These are phyloP conservation scores for Phyllopteryx taeniolatus DNA, from an alignment of 2,113 vertebrate species.

Conservation along the genomic window DNA sequence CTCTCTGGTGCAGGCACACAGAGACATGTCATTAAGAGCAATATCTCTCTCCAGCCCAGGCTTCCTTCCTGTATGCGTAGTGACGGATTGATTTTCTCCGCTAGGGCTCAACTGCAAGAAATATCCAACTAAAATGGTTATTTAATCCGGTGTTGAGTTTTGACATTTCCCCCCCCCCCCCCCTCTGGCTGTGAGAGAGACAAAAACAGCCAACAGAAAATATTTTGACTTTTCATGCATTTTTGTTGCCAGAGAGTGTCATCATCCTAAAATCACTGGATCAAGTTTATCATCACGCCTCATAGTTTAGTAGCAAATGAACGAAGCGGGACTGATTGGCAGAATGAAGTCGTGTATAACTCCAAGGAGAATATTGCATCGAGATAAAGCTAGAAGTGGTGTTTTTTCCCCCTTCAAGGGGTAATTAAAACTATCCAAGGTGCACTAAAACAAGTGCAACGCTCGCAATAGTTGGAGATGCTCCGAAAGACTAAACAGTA, in stretches of 20 bases:
- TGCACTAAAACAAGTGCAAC: background rate
- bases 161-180: background rate
- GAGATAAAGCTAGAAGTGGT: constrained; percentile 10
- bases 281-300: constrained; percentile 16
- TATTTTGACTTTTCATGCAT: constrained; percentile 35
- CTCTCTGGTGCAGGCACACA: constrained; percentile 67
- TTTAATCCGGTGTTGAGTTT: constrained; percentile 39
- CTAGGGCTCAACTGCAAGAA: constrained; percentile 60
- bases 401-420: background rate
- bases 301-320: constrained; percentile 19
- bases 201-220: constrained; percentile 25
- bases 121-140: constrained; percentile 47
- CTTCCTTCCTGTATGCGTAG: constrained; percentile 72
- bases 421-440: constrained; percentile 11
- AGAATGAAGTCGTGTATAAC: constrained; percentile 13
- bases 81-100: constrained; percentile 72
- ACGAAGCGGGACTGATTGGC: constrained; percentile 1
- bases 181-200: background rate
- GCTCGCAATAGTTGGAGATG: background rate
- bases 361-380: background rate
- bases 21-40: constrained; percentile 70
- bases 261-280: constrained; percentile 31
- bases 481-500: background rate
- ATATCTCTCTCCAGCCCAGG: constrained; percentile 61
- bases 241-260: constrained; percentile 39